These are phyloP conservation scores for Orthosia incerta DNA, from an alignment of 2,888 invertebrate species.

Conservation along the genomic window DNA sequence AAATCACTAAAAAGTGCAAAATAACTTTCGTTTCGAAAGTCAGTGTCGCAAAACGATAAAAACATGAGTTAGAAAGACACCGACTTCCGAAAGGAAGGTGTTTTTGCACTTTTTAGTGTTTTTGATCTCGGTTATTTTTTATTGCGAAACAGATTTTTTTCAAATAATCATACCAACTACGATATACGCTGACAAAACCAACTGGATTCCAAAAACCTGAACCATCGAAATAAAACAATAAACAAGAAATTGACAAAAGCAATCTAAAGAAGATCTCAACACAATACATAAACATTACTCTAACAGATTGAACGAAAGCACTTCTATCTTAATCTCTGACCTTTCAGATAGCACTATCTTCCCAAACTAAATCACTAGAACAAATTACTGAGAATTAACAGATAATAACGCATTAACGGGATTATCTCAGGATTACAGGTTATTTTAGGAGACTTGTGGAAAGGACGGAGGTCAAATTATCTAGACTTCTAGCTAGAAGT, in stretches of 20 bases:
- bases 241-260: background rate
- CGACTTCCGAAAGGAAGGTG: too few species aligned
- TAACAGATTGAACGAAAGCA: constrained; percentile 30
- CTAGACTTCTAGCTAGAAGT: background rate
- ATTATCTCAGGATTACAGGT: constrained; percentile 20
- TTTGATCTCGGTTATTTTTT: too few species aligned
- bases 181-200: background rate
- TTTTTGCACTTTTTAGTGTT: too few species aligned
- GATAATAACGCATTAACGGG: constrained; percentile 38
- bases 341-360: constrained; percentile 38
- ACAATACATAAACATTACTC: constrained; percentile 17
- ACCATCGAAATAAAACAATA: background rate
- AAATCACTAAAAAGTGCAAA: too few species aligned
- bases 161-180: too few species aligned
- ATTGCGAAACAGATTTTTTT: too few species aligned
- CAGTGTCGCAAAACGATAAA: too few species aligned
- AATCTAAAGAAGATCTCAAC: background rate
- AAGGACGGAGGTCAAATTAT: background rate
- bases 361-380: constrained; percentile 26
- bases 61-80: too few species aligned
- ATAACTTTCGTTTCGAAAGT: too few species aligned
- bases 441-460: constrained; percentile 6
- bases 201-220: background rate
- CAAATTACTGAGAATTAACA: constrained; percentile 29
- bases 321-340: constrained; percentile 37